A percentile compares a stretch with the other conserved stretches of the same genome.
Conservation (phyloP, 2,113 vertebrate genomes). For the Riparia riparia region DNA sequence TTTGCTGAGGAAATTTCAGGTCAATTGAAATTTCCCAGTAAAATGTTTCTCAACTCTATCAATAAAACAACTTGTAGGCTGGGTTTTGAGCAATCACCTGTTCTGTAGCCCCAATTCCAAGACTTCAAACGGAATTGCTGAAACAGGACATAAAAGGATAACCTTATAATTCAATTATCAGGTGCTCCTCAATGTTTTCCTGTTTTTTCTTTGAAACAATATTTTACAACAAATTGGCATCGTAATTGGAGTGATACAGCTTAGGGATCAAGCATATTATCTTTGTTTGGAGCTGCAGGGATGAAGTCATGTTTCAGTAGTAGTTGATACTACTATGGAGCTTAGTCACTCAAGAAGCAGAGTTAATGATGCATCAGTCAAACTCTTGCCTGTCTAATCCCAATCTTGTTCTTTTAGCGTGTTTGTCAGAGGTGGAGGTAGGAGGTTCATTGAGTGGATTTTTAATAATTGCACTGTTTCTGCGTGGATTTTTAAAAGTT, state of each 20-base stretch:
- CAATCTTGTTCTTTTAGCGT: neutral
- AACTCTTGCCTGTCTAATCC: neutral
- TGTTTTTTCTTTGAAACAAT: neutral
- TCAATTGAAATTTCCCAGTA: slow-evolving; percentile 10
- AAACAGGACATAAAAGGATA: neutral
- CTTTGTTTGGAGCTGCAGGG: slow-evolving; percentile 21
- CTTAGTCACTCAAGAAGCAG: slow-evolving; percentile 45
- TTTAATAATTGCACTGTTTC: neutral
- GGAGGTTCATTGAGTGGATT: slow-evolving; percentile 50
- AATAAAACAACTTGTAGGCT: neutral
- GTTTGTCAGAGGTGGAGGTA: slow-evolving; percentile 35
- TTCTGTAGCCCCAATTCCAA: neutral
- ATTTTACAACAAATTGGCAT: neutral
- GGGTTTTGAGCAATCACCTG: neutral
- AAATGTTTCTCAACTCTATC: neutral
- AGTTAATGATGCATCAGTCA: slow-evolving; percentile 23
- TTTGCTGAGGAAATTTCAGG: neutral
- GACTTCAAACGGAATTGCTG: neutral
- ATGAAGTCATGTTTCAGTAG: slow-evolving; percentile 19
- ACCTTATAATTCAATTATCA: neutral
- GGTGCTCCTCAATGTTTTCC: neutral
- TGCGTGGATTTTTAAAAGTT: neutral
- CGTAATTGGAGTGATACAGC: neutral
- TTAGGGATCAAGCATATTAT: neutral
- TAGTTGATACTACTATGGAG: slow-evolving; percentile 19